Evolutionary conservation across 2,113 vertebrate species (phyloP), one percentile per base, ranked within the genome.

Genomic region (Aleadryas rufinucha): DNA sequence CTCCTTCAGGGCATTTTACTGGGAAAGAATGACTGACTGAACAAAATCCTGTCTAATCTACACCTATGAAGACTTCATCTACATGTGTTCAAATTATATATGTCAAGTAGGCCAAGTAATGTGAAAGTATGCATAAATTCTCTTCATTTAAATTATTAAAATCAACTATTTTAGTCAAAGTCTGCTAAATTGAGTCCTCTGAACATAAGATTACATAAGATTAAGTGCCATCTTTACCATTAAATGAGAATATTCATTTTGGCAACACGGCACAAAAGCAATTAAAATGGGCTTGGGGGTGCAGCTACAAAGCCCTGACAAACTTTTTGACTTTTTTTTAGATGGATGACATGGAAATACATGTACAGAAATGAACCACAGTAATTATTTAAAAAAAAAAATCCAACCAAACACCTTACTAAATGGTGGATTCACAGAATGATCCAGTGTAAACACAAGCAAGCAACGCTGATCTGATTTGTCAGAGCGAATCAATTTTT

Each of bases 101-200:
- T 22, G 14, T 59, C 65, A 91, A 79, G 20, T 8, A 74, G 16
- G 9, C 22, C 20, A 81, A 89, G 28, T 47, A 64, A 71, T 26
- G 4, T 41, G 17, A 33, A 92, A 77, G 5, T 49, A 45, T n/a
- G n/a, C 23, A 77, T 35, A 50, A 74, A 69, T 65, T 61, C 16
- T n/a, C 35, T 76, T 89, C 15, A 88, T 54, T 95, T 90, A 52
- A 96, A 95, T 56, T 54, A 94, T 74, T 83, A 70, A 94, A 96
- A 65, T 79, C 47, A 52, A 84, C 16, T 7, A 52, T 78, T 50
- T 57, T 63, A 56, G n/a, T 68, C 68, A 79, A 76, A 3, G 2
- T 54, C 70, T 79, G 49, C 11, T 71, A 66, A 35, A 86, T 42
- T 9, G 80, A 85, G 28, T n/a, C 39, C 31, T 82, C 33, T 35